Conservation (phyloP, 2,888 invertebrate genomes). For the Lycaena phlaeas region DNA sequence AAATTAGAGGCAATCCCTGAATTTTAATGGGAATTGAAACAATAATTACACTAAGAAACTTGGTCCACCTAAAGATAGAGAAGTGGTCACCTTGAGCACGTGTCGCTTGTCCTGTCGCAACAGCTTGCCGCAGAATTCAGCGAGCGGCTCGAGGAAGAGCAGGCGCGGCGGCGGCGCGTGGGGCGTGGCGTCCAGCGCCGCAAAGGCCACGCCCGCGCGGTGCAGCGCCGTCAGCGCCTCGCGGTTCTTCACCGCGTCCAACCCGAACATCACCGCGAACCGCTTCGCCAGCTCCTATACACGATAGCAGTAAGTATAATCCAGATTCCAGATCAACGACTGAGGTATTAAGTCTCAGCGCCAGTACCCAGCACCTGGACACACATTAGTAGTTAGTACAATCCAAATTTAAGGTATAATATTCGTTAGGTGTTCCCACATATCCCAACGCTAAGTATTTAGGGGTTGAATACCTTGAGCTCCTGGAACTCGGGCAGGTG, state of each 20-base stretch:
- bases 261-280: conserved; percentile 96
- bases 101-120: conserved; percentile 96
- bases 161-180: conserved; percentile 88
- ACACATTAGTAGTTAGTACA: no score
- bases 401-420: no score
- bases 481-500: conserved; percentile 89
- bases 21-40: no score
- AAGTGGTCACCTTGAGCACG: conserved; percentile 69
- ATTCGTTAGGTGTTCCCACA: no score
- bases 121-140: conserved; percentile 96
- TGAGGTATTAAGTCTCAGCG: no score
- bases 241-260: conserved; percentile 96
- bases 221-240: conserved; percentile 97
- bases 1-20: no score
- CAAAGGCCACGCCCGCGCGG: conserved; percentile 93
- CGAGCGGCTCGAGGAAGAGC: conserved; percentile 93
- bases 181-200: conserved; percentile 81
- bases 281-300: conserved; percentile 92
- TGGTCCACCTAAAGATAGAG: conserved; percentile 5
- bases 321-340: no score
- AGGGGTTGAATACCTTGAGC: conserved; percentile 84
- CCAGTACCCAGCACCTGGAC: no score
- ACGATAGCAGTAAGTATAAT: neutral
- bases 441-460: no score
- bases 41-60: no score